Conservation (phyloP, 2,888 invertebrate genomes). For the Charanyca ferruginea region DNA sequence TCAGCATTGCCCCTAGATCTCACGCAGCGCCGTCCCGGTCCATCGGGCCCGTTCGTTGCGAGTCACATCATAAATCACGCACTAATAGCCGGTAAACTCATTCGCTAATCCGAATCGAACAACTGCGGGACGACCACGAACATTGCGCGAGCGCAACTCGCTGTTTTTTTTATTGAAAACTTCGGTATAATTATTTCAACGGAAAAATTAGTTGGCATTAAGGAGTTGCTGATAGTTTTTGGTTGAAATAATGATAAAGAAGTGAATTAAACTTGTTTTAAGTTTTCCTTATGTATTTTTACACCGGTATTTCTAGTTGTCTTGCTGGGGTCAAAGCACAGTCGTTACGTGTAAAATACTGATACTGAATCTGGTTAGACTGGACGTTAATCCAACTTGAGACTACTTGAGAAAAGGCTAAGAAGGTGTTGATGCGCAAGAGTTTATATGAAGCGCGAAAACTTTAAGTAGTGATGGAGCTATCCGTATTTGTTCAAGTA, state of each 20-base stretch:
- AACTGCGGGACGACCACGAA: slow-evolving; percentile 72
- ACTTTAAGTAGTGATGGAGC: slow-evolving; percentile 8
- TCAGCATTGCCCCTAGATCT: slow-evolving; percentile 73
- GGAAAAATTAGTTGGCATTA: slow-evolving; percentile 42
- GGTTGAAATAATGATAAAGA: not conserved
- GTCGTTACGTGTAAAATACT: slow-evolving; percentile 17
- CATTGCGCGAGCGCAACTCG: slow-evolving; percentile 61
- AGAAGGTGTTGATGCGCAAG: slow-evolving; percentile 19
- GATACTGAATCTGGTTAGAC: slow-evolving; percentile 39
- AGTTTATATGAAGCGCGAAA: slow-evolving; percentile 23
- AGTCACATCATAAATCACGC: slow-evolving; percentile 89
- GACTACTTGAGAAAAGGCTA: slow-evolving; percentile 23
- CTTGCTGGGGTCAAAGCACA: slow-evolving; percentile 25
- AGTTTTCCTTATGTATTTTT: not conserved
- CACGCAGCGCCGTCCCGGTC: slow-evolving; percentile 85
- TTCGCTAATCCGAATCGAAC: slow-evolving; percentile 89
- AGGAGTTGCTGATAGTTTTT: slow-evolving; percentile 5
- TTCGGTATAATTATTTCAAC: slow-evolving; percentile 34
- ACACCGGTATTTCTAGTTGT: not conserved
- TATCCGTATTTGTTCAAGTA: not conserved
- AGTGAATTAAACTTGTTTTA: not conserved
- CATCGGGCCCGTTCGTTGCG: slow-evolving; percentile 79
- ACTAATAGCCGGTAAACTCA: slow-evolving; percentile 89
- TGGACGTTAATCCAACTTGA: slow-evolving; percentile 14
- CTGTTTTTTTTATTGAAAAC: slow-evolving; percentile 52